These are phyloP conservation scores for Leptinotarsa juncta DNA, from an alignment of 2,888 invertebrate genomes.

Conservation along the genomic window DNA sequence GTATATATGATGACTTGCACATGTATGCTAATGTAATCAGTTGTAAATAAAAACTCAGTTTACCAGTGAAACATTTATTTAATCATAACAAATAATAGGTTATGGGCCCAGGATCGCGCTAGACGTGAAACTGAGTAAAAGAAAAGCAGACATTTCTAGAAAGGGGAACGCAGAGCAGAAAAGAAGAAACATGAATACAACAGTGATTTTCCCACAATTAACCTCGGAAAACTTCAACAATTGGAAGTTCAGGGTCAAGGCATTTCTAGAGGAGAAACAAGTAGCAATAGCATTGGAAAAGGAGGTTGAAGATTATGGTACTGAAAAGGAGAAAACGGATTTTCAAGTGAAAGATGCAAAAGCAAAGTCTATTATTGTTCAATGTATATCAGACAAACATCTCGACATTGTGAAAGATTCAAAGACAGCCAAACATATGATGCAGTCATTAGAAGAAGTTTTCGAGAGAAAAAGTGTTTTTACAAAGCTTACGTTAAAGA, in stretches of 20 bases:
- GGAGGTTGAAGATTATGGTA: slow-evolving; percentile 27
- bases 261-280: slow-evolving; percentile 35
- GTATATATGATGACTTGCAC: too few species aligned
- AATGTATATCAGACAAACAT: slow-evolving; percentile 47
- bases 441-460: slow-evolving; percentile 44
- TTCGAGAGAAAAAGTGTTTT: slow-evolving; percentile 49
- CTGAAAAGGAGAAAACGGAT: slow-evolving; percentile 30
- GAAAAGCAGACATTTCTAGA: not conserved
- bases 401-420: slow-evolving; percentile 44
- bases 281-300: slow-evolving; percentile 21
- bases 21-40: not conserved
- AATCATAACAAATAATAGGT: not conserved
- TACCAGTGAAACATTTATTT: not conserved
- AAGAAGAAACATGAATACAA: not conserved
- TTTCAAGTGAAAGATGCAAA: slow-evolving; percentile 41
- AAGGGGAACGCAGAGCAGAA: not conserved
- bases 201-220: not conserved
- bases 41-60: not conserved
- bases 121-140: slow-evolving; percentile 1
- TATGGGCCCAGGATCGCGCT: not conserved
- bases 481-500: slow-evolving; percentile 45
- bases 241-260: slow-evolving; percentile 37
- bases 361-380: slow-evolving; percentile 46
- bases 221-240: slow-evolving; percentile 18
- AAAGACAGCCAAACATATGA: slow-evolving; percentile 46